Percentiles rank a stretch among this genome's conserved stretches.
These are phyloP conservation scores for Atractosteus spatula DNA, from an alignment of 2,113 vertebrate genomes.

Conservation along the genomic window DNA sequence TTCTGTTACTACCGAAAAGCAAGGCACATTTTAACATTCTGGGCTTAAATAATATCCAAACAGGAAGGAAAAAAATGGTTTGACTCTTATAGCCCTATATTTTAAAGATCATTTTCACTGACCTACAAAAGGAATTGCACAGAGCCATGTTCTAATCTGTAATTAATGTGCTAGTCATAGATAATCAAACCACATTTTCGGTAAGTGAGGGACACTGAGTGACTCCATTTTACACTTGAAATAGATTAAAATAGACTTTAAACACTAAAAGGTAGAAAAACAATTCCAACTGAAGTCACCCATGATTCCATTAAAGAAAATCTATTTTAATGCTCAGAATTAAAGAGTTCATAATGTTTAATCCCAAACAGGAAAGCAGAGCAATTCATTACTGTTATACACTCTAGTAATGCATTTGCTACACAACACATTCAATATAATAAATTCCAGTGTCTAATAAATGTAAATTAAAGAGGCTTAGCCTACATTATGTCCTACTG, in stretches of 20 bases:
- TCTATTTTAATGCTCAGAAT: background rate
- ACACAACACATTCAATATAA: background rate
- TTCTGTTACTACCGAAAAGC: background rate
- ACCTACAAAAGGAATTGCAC: background rate
- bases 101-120: background rate
- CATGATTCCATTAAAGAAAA: slow-evolving; percentile 1
- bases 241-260: background rate
- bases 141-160: background rate
- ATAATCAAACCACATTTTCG: background rate
- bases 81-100: background rate
- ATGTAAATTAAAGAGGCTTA: too few species aligned
- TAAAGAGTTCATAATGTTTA: background rate
- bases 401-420: background rate
- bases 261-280: background rate
- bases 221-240: background rate
- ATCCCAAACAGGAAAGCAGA: background rate
- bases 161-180: background rate
- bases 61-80: background rate
- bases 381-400: background rate
- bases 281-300: background rate
- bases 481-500: too few species aligned
- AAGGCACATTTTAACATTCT: background rate
- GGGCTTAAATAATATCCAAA: background rate
- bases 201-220: background rate
- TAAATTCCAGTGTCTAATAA: too few species aligned